phyloP scores from a whole-genome alignment of 2,113 vertebrate genomes.

The Manacus vitellinus region DNA sequence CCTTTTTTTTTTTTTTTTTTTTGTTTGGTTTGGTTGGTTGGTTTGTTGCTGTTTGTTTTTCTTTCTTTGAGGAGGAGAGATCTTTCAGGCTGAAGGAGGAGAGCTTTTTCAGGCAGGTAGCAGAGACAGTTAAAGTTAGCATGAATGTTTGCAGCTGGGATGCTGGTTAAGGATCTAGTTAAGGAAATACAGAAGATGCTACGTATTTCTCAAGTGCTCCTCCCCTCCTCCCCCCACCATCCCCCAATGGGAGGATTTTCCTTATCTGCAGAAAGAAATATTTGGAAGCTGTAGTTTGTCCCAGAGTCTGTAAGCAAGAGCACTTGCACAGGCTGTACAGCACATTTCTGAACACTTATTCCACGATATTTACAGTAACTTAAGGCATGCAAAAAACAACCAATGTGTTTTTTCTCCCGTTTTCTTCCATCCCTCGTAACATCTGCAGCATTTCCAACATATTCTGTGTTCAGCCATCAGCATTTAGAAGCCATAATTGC shows the following conservation, averaged over 20 bases:
- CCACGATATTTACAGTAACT: not conserved
- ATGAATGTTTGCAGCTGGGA: not conserved
- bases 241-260: not conserved
- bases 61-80: not conserved
- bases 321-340: not conserved
- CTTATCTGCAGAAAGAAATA: not conserved
- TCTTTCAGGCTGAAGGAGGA: not conserved
- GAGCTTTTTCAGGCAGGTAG: not conserved
- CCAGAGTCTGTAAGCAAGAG: not conserved
- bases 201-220: not conserved
- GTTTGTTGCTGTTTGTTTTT: not conserved
- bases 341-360: not conserved
- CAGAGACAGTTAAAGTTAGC: not conserved
- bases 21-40: not conserved
- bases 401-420: not conserved
- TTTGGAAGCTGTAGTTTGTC: not conserved
- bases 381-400: not conserved
- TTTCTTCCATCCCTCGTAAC: not conserved
- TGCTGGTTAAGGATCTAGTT: not conserved
- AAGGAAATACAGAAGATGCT: not conserved
- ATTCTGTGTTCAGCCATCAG: not conserved
- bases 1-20: not conserved
- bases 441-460: conserved; percentile 1
- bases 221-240: not conserved
- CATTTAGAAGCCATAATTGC: conserved; percentile 12